Conservation (phyloP, 2,888 invertebrate genomes). For the Coecobrya sp. region DNA sequence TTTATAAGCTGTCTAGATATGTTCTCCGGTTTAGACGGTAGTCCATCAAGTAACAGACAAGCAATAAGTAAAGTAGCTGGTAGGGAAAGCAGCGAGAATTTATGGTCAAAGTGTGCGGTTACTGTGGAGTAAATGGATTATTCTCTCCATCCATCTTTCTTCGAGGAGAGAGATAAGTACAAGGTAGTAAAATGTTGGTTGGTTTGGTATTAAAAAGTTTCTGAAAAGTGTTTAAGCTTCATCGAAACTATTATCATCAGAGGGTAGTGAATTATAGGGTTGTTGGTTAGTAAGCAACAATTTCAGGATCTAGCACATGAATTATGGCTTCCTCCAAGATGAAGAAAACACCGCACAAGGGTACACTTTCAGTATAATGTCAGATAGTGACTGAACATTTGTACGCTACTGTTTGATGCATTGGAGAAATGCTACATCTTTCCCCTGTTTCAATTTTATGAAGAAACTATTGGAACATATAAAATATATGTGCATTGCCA, state of each 20-base stretch:
- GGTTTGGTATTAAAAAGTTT: slow-evolving; percentile 64
- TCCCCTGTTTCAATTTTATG: slow-evolving; percentile 22
- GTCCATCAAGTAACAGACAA: slow-evolving; percentile 30
- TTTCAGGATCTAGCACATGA: slow-evolving; percentile 85
- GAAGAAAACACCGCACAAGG: slow-evolving; percentile 1
- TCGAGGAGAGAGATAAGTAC: slow-evolving; percentile 26
- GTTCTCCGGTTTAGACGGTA: neutral
- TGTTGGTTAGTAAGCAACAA: slow-evolving; percentile 81
- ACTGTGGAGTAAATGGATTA: slow-evolving; percentile 23
- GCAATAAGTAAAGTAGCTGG: slow-evolving; percentile 28
- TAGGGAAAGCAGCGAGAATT: slow-evolving; percentile 66
- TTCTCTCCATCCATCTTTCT: slow-evolving; percentile 27
- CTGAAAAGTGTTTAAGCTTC: slow-evolving; percentile 78
- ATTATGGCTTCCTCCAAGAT: slow-evolving; percentile 86
- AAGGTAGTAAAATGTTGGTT: slow-evolving; percentile 54
- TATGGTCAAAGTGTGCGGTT: slow-evolving; percentile 81
- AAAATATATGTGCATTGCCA: neutral
- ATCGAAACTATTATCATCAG: slow-evolving; percentile 78
- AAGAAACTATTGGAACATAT: neutral
- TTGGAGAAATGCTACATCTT: neutral
- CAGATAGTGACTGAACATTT: neutral
- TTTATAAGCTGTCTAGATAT: neutral
- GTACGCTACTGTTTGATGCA: slow-evolving; percentile 11
- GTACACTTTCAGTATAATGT: neutral
- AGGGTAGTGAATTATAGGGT: slow-evolving; percentile 80